Conservation (phyloP, 1,140 invertebrate species). For the Euura lappo region DNA sequence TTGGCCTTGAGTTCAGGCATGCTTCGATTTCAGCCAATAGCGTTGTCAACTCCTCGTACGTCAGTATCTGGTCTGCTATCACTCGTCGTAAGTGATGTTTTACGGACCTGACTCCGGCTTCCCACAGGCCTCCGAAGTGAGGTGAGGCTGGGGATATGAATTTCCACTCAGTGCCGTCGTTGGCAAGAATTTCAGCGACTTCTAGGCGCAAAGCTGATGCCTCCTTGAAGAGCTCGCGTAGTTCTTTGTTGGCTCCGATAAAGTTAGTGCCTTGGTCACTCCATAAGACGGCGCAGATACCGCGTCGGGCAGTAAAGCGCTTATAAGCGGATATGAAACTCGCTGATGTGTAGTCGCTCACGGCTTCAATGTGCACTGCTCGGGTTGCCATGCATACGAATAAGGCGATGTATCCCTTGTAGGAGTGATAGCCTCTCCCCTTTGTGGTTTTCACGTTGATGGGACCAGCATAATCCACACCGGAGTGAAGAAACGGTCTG, state of each 20-base stretch:
- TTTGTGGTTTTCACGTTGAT: constrained; percentile 27
- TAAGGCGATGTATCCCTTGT: constrained; percentile 33
- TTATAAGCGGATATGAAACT: constrained; percentile 17
- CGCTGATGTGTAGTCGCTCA: constrained; percentile 25
- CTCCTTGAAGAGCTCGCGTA: no score
- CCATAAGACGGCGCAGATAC: constrained; percentile 14
- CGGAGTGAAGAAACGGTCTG: constrained; percentile 41
- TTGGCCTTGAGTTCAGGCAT: constrained; percentile 31
- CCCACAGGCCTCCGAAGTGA: no score
- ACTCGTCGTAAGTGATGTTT: constrained; percentile 39
- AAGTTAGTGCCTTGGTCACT: constrained; percentile 25
- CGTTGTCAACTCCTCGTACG: constrained; percentile 15
- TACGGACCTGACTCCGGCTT: constrained; percentile 41
- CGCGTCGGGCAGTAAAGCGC: constrained; percentile 22
- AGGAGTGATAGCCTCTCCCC: constrained; percentile 25
- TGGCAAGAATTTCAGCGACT: not conserved
- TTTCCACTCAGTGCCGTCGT: constrained; percentile 32
- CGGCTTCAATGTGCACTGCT: constrained; percentile 30
- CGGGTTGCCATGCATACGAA: constrained; percentile 31
- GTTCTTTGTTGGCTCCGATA: constrained; percentile 19
- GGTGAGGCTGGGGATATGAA: constrained; percentile 50
- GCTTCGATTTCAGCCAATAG: constrained; percentile 18
- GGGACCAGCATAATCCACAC: constrained; percentile 55
- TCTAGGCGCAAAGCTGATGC: no score
- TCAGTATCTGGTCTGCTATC: constrained; percentile 21